These are phyloP conservation scores for Theocolax elegans DNA, from an alignment of 1,140 invertebrate species.

Conservation along the genomic window DNA sequence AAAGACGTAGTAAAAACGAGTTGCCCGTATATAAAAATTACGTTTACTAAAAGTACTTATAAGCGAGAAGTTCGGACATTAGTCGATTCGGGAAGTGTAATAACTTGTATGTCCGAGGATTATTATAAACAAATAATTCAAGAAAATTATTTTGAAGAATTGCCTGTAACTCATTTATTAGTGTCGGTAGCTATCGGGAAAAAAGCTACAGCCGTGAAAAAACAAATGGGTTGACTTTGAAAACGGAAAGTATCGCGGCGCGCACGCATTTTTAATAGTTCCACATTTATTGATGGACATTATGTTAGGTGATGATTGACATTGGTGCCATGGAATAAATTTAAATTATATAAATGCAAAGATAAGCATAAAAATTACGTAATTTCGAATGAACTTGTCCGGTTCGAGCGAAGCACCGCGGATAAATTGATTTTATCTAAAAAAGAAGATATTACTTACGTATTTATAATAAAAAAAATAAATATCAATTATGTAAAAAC, in stretches of 20 bases:
- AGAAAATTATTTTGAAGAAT: not conserved
- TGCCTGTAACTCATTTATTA: slow-evolving; percentile 39
- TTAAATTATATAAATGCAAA: slow-evolving; percentile 32
- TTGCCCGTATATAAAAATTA: not conserved
- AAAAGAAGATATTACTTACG: slow-evolving; percentile 11
- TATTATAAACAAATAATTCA: slow-evolving; percentile 33
- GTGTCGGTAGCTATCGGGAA: slow-evolving; percentile 37
- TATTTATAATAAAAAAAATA: slow-evolving; percentile 21
- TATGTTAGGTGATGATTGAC: slow-evolving; percentile 45
- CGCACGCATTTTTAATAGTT: slow-evolving; percentile 30
- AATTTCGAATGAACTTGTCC: slow-evolving; percentile 14
- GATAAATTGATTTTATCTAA: slow-evolving; percentile 7
- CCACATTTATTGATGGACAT: slow-evolving; percentile 34
- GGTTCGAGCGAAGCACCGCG: not conserved
- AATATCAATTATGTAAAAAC: slow-evolving; percentile 11
- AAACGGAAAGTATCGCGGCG: not conserved
- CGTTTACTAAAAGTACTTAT: not conserved
- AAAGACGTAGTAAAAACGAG: not conserved
- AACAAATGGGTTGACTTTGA: slow-evolving; percentile 34
- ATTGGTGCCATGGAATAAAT: slow-evolving; percentile 17
- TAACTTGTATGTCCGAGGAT: slow-evolving; percentile 40
- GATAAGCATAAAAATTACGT: not conserved
- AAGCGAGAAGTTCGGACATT: slow-evolving; percentile 17
- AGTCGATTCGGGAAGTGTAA: slow-evolving; percentile 43
- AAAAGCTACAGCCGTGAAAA: slow-evolving; percentile 38